phyloP scores from a whole-genome alignment of 1,140 invertebrate species.

The Belonocnema kinseyi region DNA sequence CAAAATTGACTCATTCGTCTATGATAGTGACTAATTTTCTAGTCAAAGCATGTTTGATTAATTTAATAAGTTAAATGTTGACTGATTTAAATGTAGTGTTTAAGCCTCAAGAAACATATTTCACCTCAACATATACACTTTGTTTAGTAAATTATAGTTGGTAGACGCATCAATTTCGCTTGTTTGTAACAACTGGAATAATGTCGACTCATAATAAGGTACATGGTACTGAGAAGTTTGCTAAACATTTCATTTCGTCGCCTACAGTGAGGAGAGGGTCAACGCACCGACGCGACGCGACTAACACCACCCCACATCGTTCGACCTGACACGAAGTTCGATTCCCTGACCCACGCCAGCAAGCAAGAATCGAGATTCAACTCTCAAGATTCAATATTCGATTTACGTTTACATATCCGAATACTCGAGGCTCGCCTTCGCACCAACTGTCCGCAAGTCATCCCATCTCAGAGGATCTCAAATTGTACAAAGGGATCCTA shows the following conservation, averaged over 20 bases:
- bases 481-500: constrained; percentile 33
- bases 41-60: too few relatives aligned
- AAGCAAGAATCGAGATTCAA: constrained; percentile 33
- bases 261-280: background rate
- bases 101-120: too few relatives aligned
- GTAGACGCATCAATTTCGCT: too few relatives aligned
- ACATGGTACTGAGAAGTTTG: background rate
- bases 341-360: constrained; percentile 16
- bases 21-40: too few relatives aligned
- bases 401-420: constrained; percentile 43
- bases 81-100: too few relatives aligned
- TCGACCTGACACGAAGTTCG: background rate
- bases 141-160: too few relatives aligned
- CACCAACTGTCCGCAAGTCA: constrained; percentile 46
- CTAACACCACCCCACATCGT: background rate
- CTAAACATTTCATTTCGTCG: background rate
- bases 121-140: too few relatives aligned
- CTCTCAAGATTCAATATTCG: constrained; percentile 36
- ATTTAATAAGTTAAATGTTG: too few relatives aligned
- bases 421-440: constrained; percentile 44
- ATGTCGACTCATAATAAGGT: background rate
- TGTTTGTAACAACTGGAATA: too few relatives aligned
- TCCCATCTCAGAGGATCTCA: constrained; percentile 42
- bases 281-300: background rate
- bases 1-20: too few relatives aligned